Percentiles rank a stretch among this genome's conserved stretches.
These are phyloP conservation scores for Bubalus kerabau DNA, from an alignment of 2,113 vertebrate species.

Conservation along the genomic window DNA sequence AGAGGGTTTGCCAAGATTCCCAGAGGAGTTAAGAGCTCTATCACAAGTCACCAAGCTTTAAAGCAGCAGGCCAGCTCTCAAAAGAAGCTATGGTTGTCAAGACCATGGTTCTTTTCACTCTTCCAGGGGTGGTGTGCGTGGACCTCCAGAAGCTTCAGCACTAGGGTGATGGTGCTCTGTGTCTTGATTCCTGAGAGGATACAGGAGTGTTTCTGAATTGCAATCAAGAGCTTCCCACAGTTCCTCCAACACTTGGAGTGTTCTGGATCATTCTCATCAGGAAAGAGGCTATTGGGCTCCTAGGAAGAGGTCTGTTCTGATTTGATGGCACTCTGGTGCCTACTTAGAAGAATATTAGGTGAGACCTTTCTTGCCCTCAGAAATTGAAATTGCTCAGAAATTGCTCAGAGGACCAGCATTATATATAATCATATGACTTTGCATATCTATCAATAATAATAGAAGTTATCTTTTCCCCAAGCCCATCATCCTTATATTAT, in stretches of 20 bases:
- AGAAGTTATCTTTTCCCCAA: constrained; percentile 6
- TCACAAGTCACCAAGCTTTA: background rate
- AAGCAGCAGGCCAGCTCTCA: background rate
- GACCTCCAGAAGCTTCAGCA: background rate
- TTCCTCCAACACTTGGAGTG: background rate
- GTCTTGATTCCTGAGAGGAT: background rate
- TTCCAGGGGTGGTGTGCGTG: background rate
- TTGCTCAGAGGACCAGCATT: background rate
- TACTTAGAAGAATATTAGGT: background rate
- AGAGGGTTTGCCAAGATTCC: background rate
- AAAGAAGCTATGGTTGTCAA: background rate
- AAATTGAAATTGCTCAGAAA: background rate
- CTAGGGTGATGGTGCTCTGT: background rate
- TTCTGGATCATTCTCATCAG: background rate
- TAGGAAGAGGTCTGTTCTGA: background rate
- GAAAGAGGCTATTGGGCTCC: background rate
- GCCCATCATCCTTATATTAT: background rate
- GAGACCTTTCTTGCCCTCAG: background rate
- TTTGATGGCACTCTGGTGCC: background rate
- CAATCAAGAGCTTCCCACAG: background rate
- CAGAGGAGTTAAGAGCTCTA: background rate
- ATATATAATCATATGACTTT: background rate
- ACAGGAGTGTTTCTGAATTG: background rate
- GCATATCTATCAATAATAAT: background rate
- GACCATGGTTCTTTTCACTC: background rate